Base-by-base conservation (phyloP, 2,888 invertebrate genomes). In the Elgonia sp. region DNA sequence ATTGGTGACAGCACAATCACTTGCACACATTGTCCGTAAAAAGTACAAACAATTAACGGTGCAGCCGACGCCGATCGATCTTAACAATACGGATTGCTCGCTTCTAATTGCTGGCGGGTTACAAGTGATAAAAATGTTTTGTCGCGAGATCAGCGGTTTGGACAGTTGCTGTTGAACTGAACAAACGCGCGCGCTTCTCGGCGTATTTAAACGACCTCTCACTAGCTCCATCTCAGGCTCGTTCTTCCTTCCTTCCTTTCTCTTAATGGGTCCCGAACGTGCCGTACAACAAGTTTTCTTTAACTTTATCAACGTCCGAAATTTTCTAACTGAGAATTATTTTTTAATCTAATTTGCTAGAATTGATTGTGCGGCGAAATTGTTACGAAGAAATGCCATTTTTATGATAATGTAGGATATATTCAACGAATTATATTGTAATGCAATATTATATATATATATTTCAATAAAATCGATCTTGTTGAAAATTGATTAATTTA, bases 181-280 rank as follows among this genome's bases (percentile, higher is more conserved):
- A 94, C 92, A 92, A 94, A 93, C 93, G 94, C 93, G 94, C 94
- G 93, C 92, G 92, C 91, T 92, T 93, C 93, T 91, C 92, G 91
- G 91, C 92, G 92, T 94, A 94, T 94, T 93, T 94, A 94, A 94
- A 94, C 94, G 90, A 89, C 90, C 93, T 92, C 93, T 94, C 94
- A 93, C 94, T 84, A 77, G 79, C 84, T 93, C 93, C 92, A 90
- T 90, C 89, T 70, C 86, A 73, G 86, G 40, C 77, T 81, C 73
- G 63, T 60, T 62, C 84, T 73, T 75, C 73, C 80, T 80, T 85
- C 77, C 84, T 76, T 84, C 84, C 84, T 77, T 84, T 80, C 85
- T 85, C 75, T 83, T 83, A 57, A 21, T 21, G 14, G 40, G 46
- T 21, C 46, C 42, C 69, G 40, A 39, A 57, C 57, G 57, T 37